A percentile compares a stretch with the other conserved stretches of the same genome.
Evolutionary conservation across 2,888 invertebrate genomes (phyloP).

Genomic region (Cistogaster globosa): DNA sequence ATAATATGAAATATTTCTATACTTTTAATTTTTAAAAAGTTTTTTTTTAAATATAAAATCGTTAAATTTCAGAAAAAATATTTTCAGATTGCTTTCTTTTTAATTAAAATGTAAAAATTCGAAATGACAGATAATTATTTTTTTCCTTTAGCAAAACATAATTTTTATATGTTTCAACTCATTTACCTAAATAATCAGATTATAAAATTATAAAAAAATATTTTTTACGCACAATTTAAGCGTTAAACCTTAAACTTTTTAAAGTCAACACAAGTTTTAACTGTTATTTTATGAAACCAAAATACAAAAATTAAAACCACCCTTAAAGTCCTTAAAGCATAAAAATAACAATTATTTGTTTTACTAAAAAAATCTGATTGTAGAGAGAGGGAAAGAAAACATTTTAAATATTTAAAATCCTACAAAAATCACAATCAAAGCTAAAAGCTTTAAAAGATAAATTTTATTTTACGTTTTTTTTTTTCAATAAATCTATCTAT

Average conservation of each 20-base stretch:
- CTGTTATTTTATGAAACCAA: constrained; percentile 13
- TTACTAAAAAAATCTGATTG: too few relatives aligned
- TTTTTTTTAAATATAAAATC: too few relatives aligned
- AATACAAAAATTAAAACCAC: constrained; percentile 33
- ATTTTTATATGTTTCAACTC: background rate
- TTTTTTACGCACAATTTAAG: constrained; percentile 59
- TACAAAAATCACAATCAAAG: background rate
- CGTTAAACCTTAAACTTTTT: constrained; percentile 40
- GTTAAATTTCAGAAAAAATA: too few relatives aligned
- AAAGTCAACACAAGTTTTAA: constrained; percentile 11
- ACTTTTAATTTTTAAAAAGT: too few relatives aligned
- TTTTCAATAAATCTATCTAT: too few relatives aligned
- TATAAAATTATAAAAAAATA: constrained; percentile 31
- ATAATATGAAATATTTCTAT: too few relatives aligned
- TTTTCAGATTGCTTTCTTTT: too few relatives aligned
- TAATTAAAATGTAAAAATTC: background rate
- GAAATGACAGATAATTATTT: background rate
- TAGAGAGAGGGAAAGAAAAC: background rate
- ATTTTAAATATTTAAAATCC: too few relatives aligned
- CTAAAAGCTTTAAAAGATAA: background rate
- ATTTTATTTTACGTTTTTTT: too few relatives aligned
- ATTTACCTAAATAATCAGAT: constrained; percentile 46
- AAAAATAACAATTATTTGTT: background rate
- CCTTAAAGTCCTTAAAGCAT: background rate
- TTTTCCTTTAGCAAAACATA: background rate